Evolutionary conservation across 2,113 vertebrate genomes (phyloP).

Genomic region (Steatornis caripensis): DNA sequence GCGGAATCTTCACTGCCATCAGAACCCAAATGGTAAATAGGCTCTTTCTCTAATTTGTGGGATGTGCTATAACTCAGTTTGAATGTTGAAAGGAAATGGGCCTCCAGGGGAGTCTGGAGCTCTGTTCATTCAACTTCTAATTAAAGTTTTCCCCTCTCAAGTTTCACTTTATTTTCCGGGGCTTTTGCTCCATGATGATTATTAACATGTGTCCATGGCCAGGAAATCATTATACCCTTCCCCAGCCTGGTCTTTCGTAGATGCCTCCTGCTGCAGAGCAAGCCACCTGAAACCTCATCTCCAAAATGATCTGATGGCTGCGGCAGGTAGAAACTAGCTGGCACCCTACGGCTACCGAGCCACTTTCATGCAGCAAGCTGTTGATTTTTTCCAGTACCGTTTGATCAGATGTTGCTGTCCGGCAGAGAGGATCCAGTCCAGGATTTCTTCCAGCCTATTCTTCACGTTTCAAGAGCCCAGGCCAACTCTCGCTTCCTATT

Average conservation of each 20-base stretch:
- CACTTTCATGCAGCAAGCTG: background rate
- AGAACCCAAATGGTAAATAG: slow-evolving; percentile 47
- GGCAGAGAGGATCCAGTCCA: slow-evolving; percentile 66
- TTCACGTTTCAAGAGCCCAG: slow-evolving; percentile 44
- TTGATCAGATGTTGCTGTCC: background rate
- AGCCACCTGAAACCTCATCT: background rate
- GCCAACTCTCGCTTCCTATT: slow-evolving; percentile 61
- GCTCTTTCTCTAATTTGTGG: slow-evolving; percentile 55
- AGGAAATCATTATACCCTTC: slow-evolving; percentile 28
- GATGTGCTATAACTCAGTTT: slow-evolving; percentile 66
- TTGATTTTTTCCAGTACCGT: background rate
- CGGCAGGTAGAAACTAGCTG: background rate
- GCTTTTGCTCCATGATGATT: slow-evolving; percentile 57
- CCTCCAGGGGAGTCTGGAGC: slow-evolving; percentile 58
- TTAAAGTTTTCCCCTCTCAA: slow-evolving; percentile 69
- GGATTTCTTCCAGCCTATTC: slow-evolving; percentile 74
- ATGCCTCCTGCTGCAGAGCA: background rate
- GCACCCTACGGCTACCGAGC: background rate
- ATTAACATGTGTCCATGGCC: slow-evolving; percentile 56
- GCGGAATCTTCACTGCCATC: slow-evolving; percentile 20
- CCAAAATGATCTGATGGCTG: background rate
- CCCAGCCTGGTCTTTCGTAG: background rate
- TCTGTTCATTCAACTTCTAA: slow-evolving; percentile 63
- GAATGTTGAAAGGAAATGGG: slow-evolving; percentile 65
- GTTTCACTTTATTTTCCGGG: slow-evolving; percentile 66